Percentiles rank a stretch among this genome's conserved stretches.
phyloP scores from a whole-genome alignment of 1,140 invertebrate genomes.

The Harlomillsia oculata region DNA sequence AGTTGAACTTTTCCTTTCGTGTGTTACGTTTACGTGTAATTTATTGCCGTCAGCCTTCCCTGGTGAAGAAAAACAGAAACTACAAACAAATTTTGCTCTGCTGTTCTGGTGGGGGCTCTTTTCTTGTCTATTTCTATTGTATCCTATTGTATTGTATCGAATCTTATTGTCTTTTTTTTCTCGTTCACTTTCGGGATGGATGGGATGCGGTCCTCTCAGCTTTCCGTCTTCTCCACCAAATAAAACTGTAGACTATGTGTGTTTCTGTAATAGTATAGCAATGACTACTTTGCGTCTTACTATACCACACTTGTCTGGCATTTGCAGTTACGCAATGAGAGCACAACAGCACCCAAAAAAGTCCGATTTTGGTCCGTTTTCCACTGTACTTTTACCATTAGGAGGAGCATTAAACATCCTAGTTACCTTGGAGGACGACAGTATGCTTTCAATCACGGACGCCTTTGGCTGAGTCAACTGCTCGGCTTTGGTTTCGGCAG shows the following conservation, averaged over 20 bases:
- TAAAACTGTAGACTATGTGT: too few species aligned
- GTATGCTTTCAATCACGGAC: conserved; percentile 19
- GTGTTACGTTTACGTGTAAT: conserved; percentile 32
- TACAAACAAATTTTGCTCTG: conserved; percentile 32
- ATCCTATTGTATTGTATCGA: conserved; percentile 23
- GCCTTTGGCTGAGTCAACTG: neutral
- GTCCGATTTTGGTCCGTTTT: neutral
- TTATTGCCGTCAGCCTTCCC: conserved; percentile 32
- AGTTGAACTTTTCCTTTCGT: conserved; percentile 18
- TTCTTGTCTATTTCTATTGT: conserved; percentile 27
- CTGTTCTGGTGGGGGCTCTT: conserved; percentile 17
- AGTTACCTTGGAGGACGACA: conserved; percentile 17
- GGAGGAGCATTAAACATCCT: conserved; percentile 14
- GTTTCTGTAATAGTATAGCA: too few species aligned
- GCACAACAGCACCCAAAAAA: neutral
- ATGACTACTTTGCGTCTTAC: too few species aligned
- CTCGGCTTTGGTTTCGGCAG: too few species aligned
- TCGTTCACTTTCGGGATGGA: conserved; percentile 1
- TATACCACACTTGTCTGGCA: too few species aligned
- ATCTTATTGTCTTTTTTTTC: conserved; percentile 24
- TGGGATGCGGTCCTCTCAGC: too few species aligned
- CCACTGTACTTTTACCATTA: conserved; percentile 12
- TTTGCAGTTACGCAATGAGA: neutral
- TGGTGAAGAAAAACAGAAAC: conserved; percentile 27
- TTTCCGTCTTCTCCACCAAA: too few species aligned